These are phyloP conservation scores for Aegotheles bennettii DNA, from an alignment of 2,113 vertebrate genomes.

Conservation along the genomic window DNA sequence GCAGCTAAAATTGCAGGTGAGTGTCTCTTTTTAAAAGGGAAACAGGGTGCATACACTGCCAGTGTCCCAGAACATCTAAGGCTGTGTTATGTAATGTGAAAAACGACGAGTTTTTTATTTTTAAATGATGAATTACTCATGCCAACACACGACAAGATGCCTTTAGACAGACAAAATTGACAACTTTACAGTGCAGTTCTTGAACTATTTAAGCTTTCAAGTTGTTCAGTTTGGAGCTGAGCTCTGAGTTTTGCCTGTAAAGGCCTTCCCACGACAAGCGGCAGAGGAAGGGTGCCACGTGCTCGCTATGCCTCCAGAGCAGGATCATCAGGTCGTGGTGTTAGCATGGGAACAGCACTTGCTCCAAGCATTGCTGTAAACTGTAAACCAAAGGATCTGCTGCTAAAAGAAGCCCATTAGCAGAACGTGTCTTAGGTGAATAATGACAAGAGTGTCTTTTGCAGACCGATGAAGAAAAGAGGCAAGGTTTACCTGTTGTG, in stretches of 20 bases:
- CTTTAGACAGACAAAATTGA: background rate
- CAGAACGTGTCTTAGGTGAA: background rate
- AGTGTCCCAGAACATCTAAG: background rate
- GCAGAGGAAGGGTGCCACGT: background rate
- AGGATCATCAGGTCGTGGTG: background rate
- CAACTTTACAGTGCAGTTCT: background rate
- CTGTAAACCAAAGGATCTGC: background rate
- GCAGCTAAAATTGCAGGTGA: background rate
- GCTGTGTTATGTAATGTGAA: background rate
- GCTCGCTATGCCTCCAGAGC: background rate
- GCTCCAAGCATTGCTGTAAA: background rate
- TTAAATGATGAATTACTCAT: background rate
- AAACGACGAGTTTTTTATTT: background rate
- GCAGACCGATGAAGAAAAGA: constrained; percentile 97
- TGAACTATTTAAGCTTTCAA: background rate
- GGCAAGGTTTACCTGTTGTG: constrained; percentile 88
- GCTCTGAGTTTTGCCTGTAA: background rate
- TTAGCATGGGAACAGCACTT: background rate
- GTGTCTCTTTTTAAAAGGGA: background rate
- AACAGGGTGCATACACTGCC: background rate
- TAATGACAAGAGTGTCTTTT: constrained; percentile 3
- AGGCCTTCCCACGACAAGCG: background rate
- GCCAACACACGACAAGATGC: background rate
- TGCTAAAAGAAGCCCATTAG: background rate
- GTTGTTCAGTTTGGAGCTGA: background rate